Evolutionary conservation across 2,113 vertebrate species (phyloP), one percentile per base, ranked within the genome.

Genomic region (Eolophus roseicapilla): DNA sequence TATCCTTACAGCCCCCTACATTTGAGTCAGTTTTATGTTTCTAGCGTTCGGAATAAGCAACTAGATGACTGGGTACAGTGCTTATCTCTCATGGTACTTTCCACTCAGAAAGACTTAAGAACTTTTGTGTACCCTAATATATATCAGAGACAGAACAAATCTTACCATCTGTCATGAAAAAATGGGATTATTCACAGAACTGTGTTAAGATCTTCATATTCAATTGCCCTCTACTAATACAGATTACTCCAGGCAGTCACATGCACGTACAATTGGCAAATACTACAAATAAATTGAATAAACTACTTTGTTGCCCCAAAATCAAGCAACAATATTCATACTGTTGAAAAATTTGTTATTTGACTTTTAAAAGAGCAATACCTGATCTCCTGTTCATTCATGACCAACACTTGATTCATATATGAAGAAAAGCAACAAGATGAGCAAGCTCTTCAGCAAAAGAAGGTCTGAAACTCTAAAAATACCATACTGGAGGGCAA

Each of bases 231-330:
- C 17, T 8, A 37, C 8, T 14, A 69, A 50, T 9, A 44, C 1
- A 60, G 44, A 82, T 44, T 74, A 47, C 13, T 60, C 59, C 5
- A 41, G 7, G 8, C 5, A 55, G 33, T 55, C 47, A 84, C 5
- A 21, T 10, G 11, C 55, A 57, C 0, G 1, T 21, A 8, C 7
- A 74, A 70, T 0, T 80, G 43, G 6, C 2, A 11, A 74, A 81
- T 39, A 55, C 1, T 4, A 46, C 50, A 7, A 11, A 7, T 15
- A 79, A 89, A 6, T 29, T 23, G 23, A 88, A 67, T 5, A 65
- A 80, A 35, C 15, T 46, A 78, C 15, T 63, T 35, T 29, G 43
- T 33, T 84, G 31, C 11, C 27, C 25, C 9, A 17, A 81, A 73
- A 62, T 16, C 37, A 83, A 90, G 44, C 3, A 86, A 65, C 4